Conservation (phyloP, 2,797 vertebrate species). For the Thamnophis elegans region DNA sequence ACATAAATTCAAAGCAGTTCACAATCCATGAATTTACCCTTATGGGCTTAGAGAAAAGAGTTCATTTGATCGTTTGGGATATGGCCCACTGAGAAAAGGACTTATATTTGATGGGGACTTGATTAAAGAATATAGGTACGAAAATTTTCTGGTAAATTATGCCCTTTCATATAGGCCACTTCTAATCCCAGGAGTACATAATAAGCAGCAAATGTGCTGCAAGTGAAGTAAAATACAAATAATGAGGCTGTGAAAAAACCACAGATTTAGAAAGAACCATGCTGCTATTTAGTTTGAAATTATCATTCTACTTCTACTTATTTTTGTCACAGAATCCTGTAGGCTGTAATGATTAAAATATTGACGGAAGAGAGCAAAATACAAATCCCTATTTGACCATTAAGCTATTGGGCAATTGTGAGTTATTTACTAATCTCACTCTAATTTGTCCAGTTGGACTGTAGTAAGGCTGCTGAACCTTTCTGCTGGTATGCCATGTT, state of each 20-base stretch:
- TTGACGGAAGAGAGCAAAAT: background rate
- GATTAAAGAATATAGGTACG: background rate
- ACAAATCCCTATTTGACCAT: background rate
- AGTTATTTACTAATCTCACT: background rate
- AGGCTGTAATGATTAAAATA: background rate
- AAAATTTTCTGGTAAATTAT: background rate
- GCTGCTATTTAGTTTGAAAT: background rate
- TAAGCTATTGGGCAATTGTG: background rate
- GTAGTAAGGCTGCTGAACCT: background rate
- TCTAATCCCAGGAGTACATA: background rate
- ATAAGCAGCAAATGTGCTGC: background rate
- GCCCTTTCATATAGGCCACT: background rate
- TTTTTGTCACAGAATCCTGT: background rate
- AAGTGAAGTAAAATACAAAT: background rate
- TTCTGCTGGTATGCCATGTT: background rate
- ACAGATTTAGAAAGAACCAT: background rate
- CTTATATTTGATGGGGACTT: background rate
- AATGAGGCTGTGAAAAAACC: background rate
- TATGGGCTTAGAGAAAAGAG: background rate
- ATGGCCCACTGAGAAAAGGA: background rate
- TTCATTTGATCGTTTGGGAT: background rate
- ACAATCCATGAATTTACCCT: background rate
- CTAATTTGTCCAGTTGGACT: background rate
- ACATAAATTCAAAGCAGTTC: background rate
- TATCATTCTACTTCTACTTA: background rate